A percentile compares a stretch with the other conserved stretches of the same genome.
phyloP scores from a whole-genome alignment of 2,797 vertebrate species.

The Capromys pilorides region DNA sequence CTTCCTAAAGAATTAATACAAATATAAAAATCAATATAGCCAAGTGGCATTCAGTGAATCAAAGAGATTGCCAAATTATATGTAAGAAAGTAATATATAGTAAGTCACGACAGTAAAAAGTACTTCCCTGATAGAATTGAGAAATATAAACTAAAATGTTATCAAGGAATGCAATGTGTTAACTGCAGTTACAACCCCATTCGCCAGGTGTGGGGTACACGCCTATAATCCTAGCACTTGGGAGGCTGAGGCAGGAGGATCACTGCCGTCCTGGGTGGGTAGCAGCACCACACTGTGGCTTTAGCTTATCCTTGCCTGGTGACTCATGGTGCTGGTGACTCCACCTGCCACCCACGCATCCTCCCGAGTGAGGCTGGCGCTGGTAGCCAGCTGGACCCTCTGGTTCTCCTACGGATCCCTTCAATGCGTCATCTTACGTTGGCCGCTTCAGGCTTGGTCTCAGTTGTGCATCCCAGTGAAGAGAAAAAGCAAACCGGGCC shows the following conservation, averaged over 20 bases:
- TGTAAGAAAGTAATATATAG: conserved; percentile 13
- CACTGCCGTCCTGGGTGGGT: too few relatives aligned
- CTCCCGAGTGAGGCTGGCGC: too few relatives aligned
- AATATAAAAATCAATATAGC: conserved; percentile 24
- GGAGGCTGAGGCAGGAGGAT: not conserved
- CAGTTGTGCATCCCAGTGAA: too few relatives aligned
- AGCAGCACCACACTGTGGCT: too few relatives aligned
- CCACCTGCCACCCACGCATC: too few relatives aligned
- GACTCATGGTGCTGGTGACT: too few relatives aligned
- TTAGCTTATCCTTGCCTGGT: too few relatives aligned
- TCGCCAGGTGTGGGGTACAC: not conserved
- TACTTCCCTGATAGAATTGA: not conserved
- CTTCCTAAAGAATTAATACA: not conserved
- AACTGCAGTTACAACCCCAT: not conserved
- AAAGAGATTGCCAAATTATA: not conserved
- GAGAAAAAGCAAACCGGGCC: too few relatives aligned
- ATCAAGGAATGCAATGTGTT: not conserved
- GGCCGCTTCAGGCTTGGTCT: too few relatives aligned
- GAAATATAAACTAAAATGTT: conserved; percentile 11
- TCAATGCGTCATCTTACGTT: too few relatives aligned
- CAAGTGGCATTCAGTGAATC: conserved; percentile 27
- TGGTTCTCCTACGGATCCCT: too few relatives aligned
- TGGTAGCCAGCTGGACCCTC: too few relatives aligned
- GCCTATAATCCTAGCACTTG: not conserved
- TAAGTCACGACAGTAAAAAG: not conserved